phyloP scores from a whole-genome alignment of 1,140 invertebrate genomes.

The Drosophila eugracilis region DNA sequence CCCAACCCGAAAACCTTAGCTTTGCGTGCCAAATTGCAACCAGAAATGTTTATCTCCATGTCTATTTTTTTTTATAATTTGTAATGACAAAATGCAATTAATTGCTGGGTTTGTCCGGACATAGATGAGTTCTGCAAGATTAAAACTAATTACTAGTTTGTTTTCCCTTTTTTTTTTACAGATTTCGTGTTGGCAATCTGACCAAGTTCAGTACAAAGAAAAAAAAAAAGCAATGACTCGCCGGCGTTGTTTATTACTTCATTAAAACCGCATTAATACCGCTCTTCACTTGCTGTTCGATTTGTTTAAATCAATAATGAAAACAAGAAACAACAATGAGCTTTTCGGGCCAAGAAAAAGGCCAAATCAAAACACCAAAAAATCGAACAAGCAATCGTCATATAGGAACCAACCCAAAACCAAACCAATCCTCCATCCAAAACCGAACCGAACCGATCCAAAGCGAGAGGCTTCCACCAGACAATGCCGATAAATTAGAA shows the following conservation, averaged over 20 bases:
- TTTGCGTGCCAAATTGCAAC: conserved; percentile 71
- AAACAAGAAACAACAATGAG: conserved; percentile 69
- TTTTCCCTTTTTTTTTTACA: conserved; percentile 3
- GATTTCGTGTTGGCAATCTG: conserved; percentile 31
- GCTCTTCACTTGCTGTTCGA: conserved; percentile 78
- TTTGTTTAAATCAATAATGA: conserved; percentile 82
- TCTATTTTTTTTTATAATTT: conserved; percentile 48
- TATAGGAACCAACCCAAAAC: no score
- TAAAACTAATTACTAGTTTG: conserved; percentile 50
- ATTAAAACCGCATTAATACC: conserved; percentile 80
- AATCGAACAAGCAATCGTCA: conserved; percentile 17
- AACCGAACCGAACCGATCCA: conserved; percentile 22
- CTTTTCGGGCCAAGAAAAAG: conserved; percentile 44
- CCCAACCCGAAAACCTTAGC: conserved; percentile 35
- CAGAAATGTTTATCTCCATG: conserved; percentile 36
- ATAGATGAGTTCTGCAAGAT: conserved; percentile 42
- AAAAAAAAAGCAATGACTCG: conserved; percentile 40
- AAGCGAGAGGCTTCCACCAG: conserved; percentile 48
- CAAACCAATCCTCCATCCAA: conserved; percentile 56
- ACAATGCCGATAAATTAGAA: conserved; percentile 83
- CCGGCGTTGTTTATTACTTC: conserved; percentile 75
- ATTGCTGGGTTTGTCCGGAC: conserved; percentile 53
- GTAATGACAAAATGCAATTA: conserved; percentile 80
- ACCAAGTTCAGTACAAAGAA: conserved; percentile 14
- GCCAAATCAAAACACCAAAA: conserved; percentile 48